Conservation (phyloP, 2,888 invertebrate species). For the Stegophylla sp. region DNA sequence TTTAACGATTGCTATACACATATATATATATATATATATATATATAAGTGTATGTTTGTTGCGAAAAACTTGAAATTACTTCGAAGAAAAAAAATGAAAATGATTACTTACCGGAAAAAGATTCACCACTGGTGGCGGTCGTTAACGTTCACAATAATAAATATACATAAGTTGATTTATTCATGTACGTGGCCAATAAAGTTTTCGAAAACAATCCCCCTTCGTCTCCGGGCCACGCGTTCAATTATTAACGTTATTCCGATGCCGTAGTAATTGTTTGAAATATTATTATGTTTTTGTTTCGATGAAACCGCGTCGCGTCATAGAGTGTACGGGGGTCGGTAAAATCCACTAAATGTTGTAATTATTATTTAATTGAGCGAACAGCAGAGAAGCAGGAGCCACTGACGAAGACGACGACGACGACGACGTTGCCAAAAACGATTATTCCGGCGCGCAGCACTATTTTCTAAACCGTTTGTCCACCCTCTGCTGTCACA, state of each 20-base stretch:
- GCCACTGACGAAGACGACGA: not conserved
- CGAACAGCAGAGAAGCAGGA: not conserved
- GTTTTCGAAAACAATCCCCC: constrained; percentile 46
- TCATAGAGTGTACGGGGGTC: constrained; percentile 10
- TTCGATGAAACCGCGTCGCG: not conserved
- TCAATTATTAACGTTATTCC: constrained; percentile 43
- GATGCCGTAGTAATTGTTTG: constrained; percentile 14
- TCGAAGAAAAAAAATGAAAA: not conserved
- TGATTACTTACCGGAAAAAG: not conserved
- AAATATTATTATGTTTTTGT: constrained; percentile 43
- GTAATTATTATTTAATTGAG: constrained; percentile 34
- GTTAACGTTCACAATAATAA: constrained; percentile 39
- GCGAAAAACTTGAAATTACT: constrained; percentile 17
- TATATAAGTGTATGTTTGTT: no score
- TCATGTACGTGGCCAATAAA: constrained; percentile 7
- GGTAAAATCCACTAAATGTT: constrained; percentile 27
- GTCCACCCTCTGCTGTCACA: no score
- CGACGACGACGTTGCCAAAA: constrained; percentile 13
- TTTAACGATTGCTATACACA: not conserved
- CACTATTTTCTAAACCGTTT: no score
- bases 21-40: not conserved
- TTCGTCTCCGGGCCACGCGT: constrained; percentile 6
- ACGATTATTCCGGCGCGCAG: not conserved
- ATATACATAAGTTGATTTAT: constrained; percentile 42
- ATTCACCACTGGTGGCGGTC: not conserved